A percentile compares a stretch with the other conserved stretches of the same genome.
Evolutionary conservation across 2,113 vertebrate species (phyloP).

Genomic region (Ailuropoda melanoleuca): DNA sequence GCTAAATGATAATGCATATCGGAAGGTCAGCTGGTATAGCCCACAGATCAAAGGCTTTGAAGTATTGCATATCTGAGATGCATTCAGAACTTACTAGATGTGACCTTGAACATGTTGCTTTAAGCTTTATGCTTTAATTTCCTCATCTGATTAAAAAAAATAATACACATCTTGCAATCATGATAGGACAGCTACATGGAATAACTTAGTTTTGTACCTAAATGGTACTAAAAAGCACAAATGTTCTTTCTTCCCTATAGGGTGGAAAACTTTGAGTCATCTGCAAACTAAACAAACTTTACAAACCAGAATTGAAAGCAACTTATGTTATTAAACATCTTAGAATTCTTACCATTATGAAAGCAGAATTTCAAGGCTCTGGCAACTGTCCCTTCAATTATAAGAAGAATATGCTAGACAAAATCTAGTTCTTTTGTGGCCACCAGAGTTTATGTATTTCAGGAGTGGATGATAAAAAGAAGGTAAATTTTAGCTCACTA

Average conservation of each 20-base stretch:
- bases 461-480: background rate
- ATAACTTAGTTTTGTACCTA: background rate
- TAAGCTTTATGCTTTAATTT: background rate
- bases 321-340: background rate
- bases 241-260: background rate
- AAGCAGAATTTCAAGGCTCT: background rate
- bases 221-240: background rate
- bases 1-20: background rate
- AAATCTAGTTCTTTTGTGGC: background rate
- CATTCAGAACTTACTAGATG: background rate
- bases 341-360: background rate
- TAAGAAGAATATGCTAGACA: background rate
- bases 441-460: background rate
- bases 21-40: background rate
- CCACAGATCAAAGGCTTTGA: background rate
- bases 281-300: background rate
- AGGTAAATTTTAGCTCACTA: background rate
- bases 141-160: background rate
- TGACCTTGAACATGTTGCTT: background rate
- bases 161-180: background rate
- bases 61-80: background rate
- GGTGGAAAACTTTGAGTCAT: background rate
- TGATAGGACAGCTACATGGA: background rate
- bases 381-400: background rate
- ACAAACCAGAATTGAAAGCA: background rate